Evolutionary conservation across 1,140 invertebrate genomes (phyloP), one percentile per base, ranked within the genome.

Genomic region (Drosophila kikkawai): DNA sequence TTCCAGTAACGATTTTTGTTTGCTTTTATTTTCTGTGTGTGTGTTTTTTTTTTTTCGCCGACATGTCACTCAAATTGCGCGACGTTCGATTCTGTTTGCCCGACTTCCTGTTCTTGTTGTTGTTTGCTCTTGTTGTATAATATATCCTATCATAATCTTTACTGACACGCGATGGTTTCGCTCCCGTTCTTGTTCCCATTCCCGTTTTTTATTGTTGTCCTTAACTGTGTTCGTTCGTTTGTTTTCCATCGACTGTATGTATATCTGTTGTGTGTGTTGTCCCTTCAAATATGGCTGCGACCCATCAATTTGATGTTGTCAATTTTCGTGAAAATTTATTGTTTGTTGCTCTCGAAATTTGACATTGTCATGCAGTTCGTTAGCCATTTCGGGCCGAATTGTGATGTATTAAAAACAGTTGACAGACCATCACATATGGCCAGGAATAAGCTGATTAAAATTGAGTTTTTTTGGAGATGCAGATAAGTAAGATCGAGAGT

Each of bases 351-450:
- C 41, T 68, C 85, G 45, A 90, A 85, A 88, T 90, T 90, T 85
- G 85, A 88, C 85, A 88, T 90, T 88, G 85, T 88, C 85, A 88
- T 88, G 85, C 85, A 88, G 85, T 85, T 88, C 81, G 84, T 88
- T 88, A 84, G 84, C 75, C 58, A 60, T 86, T 84, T 82, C 55
- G 29, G 55, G 29, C 36, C 36, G 66, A 69, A 47, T 76, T 71
- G 58, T 71, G 71, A 80, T 84, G 64, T 81, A 67, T 81, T 73
- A 70, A 75, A 77, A 82, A 60, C 70, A 70, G 78, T 68, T 84
- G 81, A 85, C 82, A 75, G 32, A 36, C 29, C 45, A 69, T 34
- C 36, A 36, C 44, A 45, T 36, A 41, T 47, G 44, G 61, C 19
- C 36, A 50, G 66, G 13, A 50, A 63, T 66, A n/a, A 44, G 22